phyloP scores from a whole-genome alignment of 2,797 vertebrate species.

The Gymnoscopelus microlampas region DNA sequence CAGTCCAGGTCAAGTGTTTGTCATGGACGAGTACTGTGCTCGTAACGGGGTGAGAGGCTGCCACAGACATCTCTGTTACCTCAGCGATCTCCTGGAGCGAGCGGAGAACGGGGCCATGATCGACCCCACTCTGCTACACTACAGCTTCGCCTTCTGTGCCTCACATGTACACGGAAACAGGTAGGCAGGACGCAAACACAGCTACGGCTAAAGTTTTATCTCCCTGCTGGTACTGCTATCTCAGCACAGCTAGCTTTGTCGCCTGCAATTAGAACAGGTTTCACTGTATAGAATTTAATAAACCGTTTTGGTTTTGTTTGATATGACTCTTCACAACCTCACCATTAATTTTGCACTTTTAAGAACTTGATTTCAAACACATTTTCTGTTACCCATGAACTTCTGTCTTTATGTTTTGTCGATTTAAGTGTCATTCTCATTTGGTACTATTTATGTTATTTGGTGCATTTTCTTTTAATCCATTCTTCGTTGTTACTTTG shows the following conservation, averaged over 20 bases:
- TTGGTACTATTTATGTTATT: neutral
- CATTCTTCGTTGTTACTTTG: constrained; percentile 9
- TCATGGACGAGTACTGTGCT: constrained; percentile 97
- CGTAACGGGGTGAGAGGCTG: constrained; percentile 96
- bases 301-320: no score
- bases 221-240: no score
- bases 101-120: constrained; percentile 99
- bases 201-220: no score
- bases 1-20: constrained; percentile 99
- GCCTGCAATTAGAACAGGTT: no score
- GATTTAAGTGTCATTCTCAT: neutral
- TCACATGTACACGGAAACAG: constrained; percentile 99
- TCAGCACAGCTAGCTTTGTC: no score
- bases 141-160: constrained; percentile 98
- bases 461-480: neutral
- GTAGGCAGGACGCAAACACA: constrained; percentile 71
- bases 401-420: neutral
- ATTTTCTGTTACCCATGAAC: neutral
- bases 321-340: no score
- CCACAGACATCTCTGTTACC: constrained; percentile 97
- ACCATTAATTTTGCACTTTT: no score
- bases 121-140: constrained; percentile 99
- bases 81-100: constrained; percentile 93
- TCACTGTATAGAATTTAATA: no score
- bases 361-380: no score